These are phyloP conservation scores for Atrichornis clamosus DNA, from an alignment of 2,113 vertebrate genomes.

Conservation along the genomic window DNA sequence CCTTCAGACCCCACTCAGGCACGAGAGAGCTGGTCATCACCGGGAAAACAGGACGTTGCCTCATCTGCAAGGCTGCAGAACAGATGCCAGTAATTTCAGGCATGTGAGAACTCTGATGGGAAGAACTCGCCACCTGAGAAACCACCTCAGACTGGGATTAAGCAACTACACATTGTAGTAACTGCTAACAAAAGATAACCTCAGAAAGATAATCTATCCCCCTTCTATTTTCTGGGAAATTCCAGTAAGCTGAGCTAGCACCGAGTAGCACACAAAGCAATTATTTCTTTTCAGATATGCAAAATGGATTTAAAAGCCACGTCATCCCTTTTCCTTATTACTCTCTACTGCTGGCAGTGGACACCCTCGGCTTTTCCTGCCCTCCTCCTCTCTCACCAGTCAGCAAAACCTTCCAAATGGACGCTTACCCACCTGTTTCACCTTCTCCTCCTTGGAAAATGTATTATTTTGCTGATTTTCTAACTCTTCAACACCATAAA, in stretches of 20 bases:
- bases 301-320: slow-evolving; percentile 34
- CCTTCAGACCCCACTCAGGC: not conserved
- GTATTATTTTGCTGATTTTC: slow-evolving; percentile 20
- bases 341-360: not conserved
- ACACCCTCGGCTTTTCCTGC: not conserved
- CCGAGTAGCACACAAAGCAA: not conserved
- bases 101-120: fast-evolving
- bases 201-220: not conserved
- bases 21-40: not conserved
- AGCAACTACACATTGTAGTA: not conserved
- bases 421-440: slow-evolving; percentile 7
- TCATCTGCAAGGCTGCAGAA: not conserved
- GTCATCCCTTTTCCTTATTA: not conserved
- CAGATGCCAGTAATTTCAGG: not conserved
- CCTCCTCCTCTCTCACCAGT: not conserved
- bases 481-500: slow-evolving; percentile 53
- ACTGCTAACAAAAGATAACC: not conserved
- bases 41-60: not conserved
- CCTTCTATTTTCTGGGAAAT: not conserved
- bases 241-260: not conserved
- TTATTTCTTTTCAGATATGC: not conserved
- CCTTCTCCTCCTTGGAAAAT: slow-evolving; percentile 34
- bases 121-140: not conserved
- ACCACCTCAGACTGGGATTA: not conserved
- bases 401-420: slow-evolving; percentile 18